Evolutionary conservation across 2,888 invertebrate species (phyloP), one percentile per base, ranked within the genome.

Genomic region (Caenorhabditis sp.): DNA sequence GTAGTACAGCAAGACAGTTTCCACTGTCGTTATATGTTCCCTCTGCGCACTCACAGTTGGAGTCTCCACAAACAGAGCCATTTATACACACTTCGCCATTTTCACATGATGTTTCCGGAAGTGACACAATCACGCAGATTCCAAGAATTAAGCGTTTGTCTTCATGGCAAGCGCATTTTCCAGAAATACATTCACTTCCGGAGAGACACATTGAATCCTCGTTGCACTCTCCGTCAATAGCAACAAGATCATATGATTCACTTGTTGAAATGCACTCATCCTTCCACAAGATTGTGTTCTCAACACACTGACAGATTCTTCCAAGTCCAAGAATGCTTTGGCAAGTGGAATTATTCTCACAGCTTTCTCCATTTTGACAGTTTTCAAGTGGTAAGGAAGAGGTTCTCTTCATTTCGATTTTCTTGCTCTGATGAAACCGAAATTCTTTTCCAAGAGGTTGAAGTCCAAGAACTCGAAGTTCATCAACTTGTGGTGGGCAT

Each of bases 101-200:
- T n/a, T 77, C 83, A 71, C 90, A 90, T 8, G 84, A 77, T 18
- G 88, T 88, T 11, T 88, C 90, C 1, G 90, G 90, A 18, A 78
- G 32, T 0, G 89, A 83, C 2, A 81, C 71, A 50, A 60, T 51
- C 1, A 90, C 80, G 65, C 90, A 90, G 50, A 88, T 85, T 0
- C 89, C 90, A 11, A 86, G 85, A n/a, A 87, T 80, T 15, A 86
- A 74, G 22, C 78, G 62, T 68, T 77, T 80, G 0, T 82, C 85
- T 1, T 67, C 61, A 2, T 62, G 47, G 61, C 90, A 90, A 8
- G 55, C 20, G 61, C 90, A 90, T 24, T 64, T 70, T 0, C 82
- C 83, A 9, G 60, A 53, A 8, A 58, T 60, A 56, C 90, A 90
- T 13, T 69, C 60, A 37, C 83, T 82, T 13, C 89, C 90, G 9